These are phyloP conservation scores for Dioctria linearis DNA, from an alignment of 2,888 invertebrate genomes.

Conservation along the genomic window DNA sequence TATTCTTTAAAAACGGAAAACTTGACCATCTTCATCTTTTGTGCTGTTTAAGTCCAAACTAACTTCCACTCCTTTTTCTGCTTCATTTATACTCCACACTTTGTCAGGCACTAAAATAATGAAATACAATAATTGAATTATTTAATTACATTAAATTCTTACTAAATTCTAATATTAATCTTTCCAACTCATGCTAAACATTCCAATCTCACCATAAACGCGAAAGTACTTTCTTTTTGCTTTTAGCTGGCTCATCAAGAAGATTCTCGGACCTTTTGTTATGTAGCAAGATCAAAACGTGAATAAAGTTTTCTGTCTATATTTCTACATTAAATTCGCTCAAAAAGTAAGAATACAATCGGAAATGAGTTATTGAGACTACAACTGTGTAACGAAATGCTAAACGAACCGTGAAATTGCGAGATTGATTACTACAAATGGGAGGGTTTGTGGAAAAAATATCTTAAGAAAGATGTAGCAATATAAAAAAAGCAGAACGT, in stretches of 20 bases:
- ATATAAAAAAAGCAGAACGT: constrained; percentile 26
- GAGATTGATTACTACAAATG: constrained; percentile 19
- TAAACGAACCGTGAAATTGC: constrained; percentile 42
- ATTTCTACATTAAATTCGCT: background rate
- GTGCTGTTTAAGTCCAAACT: constrained; percentile 72
- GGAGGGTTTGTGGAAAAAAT: background rate
- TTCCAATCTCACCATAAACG: constrained; percentile 53
- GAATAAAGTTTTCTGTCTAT: background rate
- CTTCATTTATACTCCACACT: constrained; percentile 82
- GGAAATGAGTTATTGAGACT: background rate
- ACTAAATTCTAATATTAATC: background rate
- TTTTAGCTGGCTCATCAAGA: constrained; percentile 2
- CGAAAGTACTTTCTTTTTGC: constrained; percentile 47
- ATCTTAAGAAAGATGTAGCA: background rate
- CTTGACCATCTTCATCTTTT: constrained; percentile 73
- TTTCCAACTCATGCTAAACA: background rate
- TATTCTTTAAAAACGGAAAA: no score
- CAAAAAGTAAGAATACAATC: background rate
- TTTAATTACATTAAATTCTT: background rate
- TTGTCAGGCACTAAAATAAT: constrained; percentile 78
- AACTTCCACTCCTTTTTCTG: constrained; percentile 75
- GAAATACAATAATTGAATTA: constrained; percentile 41
- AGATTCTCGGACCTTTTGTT: background rate
- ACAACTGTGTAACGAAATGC: background rate
- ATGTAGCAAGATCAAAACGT: background rate